These are phyloP conservation scores for Athalia rosae DNA, from an alignment of 2,888 invertebrate species.

Conservation along the genomic window DNA sequence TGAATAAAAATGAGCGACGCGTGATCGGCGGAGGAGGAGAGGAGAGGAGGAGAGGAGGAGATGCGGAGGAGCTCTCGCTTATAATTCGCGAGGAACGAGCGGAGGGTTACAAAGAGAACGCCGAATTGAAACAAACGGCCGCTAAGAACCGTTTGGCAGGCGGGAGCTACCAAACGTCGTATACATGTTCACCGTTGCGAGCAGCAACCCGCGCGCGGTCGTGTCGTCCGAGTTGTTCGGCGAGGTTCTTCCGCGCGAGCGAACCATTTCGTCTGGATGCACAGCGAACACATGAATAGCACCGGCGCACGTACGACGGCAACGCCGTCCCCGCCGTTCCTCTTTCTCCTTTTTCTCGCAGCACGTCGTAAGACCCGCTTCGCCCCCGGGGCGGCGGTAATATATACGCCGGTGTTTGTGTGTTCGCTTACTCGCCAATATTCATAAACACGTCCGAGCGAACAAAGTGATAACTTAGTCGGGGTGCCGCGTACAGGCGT, in stretches of 20 bases:
- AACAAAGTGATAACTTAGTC: conserved; percentile 44
- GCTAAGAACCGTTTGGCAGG: conserved; percentile 42
- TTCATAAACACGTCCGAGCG: conserved; percentile 55
- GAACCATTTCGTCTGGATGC: conserved; percentile 19
- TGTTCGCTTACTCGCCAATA: conserved; percentile 55
- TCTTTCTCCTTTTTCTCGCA: neutral
- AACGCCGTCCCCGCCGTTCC: neutral
- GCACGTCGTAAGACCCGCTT: conserved; percentile 22
- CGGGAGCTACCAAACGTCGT: conserved; percentile 52
- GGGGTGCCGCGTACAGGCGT: conserved; percentile 45
- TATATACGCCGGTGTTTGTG: conserved; percentile 46
- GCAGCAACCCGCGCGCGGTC: neutral
- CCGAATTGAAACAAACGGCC: conserved; percentile 62
- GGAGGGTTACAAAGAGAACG: conserved; percentile 53
- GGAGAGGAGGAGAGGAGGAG: too few relatives aligned
- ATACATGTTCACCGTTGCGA: conserved; percentile 36
- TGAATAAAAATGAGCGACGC: too few relatives aligned
- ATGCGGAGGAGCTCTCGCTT: too few relatives aligned
- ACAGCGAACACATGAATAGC: conserved; percentile 5
- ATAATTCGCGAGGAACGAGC: too few relatives aligned
- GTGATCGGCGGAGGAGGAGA: too few relatives aligned
- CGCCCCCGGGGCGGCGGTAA: conserved; percentile 17
- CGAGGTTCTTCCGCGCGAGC: conserved; percentile 8
- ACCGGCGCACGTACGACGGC: conserved; percentile 1
- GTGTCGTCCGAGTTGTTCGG: conserved; percentile 12